A percentile compares a stretch with the other conserved stretches of the same genome.
These are phyloP conservation scores for Dicerorhinus sumatrensis DNA, from an alignment of 2,113 vertebrate genomes.

Conservation along the genomic window DNA sequence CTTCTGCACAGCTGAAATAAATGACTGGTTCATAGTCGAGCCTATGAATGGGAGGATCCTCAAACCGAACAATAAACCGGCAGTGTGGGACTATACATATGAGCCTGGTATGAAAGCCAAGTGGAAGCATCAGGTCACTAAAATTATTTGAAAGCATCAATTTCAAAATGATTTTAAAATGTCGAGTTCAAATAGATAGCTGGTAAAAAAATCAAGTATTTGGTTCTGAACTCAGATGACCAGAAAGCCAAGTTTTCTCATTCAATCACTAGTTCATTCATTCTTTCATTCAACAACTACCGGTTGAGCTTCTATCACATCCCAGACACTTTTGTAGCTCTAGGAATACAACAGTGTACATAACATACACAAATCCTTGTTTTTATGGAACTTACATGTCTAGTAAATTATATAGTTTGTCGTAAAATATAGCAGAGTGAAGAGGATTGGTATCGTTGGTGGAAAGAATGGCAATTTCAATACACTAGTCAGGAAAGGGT, in stretches of 20 bases:
- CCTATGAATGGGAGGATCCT: not conserved
- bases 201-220: not conserved
- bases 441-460: not conserved
- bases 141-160: not conserved
- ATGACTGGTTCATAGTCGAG: not conserved
- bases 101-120: not conserved
- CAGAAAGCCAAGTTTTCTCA: conserved; percentile 6
- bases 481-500: not conserved
- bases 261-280: not conserved
- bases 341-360: not conserved
- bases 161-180: not conserved
- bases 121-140: not conserved
- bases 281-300: not conserved
- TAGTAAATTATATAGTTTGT: not conserved
- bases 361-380: not conserved
- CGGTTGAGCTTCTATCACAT: not conserved
- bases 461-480: not conserved
- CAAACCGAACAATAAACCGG: not conserved
- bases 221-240: not conserved
- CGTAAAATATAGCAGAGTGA: not conserved
- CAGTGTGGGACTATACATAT: not conserved
- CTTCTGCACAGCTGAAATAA: not conserved
- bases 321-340: not conserved
- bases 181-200: not conserved
- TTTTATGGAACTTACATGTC: not conserved